Percentiles rank a stretch among this genome's conserved stretches.
phyloP scores from a whole-genome alignment of 2,113 vertebrate genomes.

The Macroglossus sobrinus region DNA sequence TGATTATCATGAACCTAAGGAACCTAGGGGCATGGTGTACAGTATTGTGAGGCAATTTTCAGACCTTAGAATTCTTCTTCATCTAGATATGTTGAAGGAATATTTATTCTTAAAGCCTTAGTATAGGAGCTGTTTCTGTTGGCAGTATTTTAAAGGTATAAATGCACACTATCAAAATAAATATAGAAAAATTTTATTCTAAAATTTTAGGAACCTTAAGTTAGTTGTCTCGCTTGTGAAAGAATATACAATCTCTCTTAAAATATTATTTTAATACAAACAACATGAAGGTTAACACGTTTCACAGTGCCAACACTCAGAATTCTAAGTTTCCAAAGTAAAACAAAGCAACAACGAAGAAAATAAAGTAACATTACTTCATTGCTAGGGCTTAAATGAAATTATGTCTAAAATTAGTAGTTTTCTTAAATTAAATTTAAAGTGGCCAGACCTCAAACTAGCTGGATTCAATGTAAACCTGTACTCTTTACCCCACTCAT shows the following conservation, averaged over 20 bases:
- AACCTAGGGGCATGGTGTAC: not conserved
- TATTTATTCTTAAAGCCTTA: conserved; percentile 10
- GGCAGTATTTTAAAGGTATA: not conserved
- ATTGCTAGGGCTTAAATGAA: not conserved
- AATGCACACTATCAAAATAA: not conserved
- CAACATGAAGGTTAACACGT: not conserved
- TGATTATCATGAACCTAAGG: not conserved
- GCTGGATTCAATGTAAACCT: not conserved
- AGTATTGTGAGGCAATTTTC: not conserved
- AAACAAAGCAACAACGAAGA: not conserved
- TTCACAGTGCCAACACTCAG: not conserved
- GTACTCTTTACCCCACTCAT: not conserved
- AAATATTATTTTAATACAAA: not conserved
- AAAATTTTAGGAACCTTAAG: not conserved
- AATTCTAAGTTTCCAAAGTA: not conserved
- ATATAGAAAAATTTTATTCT: not conserved
- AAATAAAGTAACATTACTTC: not conserved
- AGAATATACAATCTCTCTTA: not conserved
- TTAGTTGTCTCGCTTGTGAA: not conserved
- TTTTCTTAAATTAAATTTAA: conserved; percentile 8
- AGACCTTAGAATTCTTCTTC: not conserved
- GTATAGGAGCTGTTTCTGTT: not conserved
- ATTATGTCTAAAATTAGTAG: not conserved
- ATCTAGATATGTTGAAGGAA: not conserved
- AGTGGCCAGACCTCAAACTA: not conserved